Evolutionary conservation across 2,797 vertebrate genomes (phyloP).

Genomic region (Myioborus miniatus): DNA sequence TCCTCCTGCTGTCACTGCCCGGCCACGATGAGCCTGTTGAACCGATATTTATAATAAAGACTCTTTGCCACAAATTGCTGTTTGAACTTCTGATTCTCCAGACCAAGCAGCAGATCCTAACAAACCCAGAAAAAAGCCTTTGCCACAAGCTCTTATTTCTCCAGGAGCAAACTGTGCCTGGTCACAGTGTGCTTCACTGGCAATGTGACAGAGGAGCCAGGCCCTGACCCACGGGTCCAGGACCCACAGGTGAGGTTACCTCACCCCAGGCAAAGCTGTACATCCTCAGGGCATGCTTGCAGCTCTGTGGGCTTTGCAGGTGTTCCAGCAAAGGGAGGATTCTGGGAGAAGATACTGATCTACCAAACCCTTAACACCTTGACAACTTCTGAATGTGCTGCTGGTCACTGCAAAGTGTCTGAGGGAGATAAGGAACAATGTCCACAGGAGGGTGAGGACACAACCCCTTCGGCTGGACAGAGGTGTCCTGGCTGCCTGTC

Average conservation of each 20-base stretch:
- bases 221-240: neutral
- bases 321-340: neutral
- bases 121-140: neutral
- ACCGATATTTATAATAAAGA: slow-evolving; percentile 36
- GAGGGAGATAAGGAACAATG: neutral
- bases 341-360: neutral
- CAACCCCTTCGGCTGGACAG: neutral
- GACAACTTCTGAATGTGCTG: neutral
- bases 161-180: neutral
- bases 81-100: neutral
- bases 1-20: neutral
- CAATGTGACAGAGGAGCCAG: rapidly evolving
- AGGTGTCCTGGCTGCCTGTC: neutral
- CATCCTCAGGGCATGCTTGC: neutral
- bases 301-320: neutral
- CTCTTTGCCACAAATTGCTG: neutral
- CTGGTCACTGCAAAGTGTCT: neutral
- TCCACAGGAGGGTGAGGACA: neutral
- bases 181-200: neutral
- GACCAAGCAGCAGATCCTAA: neutral
- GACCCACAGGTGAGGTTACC: neutral
- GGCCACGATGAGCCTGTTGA: neutral
- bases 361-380: neutral
- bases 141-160: rapidly evolving
- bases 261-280: neutral